A percentile compares a stretch with the other conserved stretches of the same genome.
Conservation (phyloP, 2,113 vertebrate species). For the Calypte anna region DNA sequence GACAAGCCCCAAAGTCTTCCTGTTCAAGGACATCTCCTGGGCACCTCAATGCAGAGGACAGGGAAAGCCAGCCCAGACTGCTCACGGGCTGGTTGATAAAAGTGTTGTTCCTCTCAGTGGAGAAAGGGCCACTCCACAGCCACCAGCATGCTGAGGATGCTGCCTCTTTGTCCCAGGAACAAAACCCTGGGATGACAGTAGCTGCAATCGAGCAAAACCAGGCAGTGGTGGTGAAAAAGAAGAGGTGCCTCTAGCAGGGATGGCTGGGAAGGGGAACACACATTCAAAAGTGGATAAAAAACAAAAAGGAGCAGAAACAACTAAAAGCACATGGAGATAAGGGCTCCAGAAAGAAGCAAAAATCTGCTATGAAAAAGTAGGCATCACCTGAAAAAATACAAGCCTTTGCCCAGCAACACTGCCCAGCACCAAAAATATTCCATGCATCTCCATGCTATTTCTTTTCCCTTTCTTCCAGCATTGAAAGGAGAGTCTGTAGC, state of each 20-base stretch:
- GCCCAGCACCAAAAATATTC: not conserved
- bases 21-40: accelerated
- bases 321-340: not conserved
- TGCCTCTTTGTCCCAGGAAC: not conserved
- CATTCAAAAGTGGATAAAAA: not conserved
- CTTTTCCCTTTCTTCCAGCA: not conserved
- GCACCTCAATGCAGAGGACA: accelerated
- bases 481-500: not conserved
- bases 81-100: not conserved
- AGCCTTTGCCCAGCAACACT: not conserved
- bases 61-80: not conserved
- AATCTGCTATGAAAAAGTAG: not conserved
- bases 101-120: accelerated
- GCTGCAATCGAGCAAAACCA: not conserved
- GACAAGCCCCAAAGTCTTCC: too few species aligned
- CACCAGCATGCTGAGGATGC: not conserved
- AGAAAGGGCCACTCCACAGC: not conserved
- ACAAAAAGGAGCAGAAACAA: not conserved
- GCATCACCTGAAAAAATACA: not conserved
- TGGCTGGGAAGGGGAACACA: not conserved
- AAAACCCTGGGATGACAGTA: not conserved
- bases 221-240: not conserved
- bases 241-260: not conserved
- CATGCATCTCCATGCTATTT: not conserved
- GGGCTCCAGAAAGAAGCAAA: not conserved